A percentile compares a stretch with the other conserved stretches of the same genome.
Evolutionary conservation across 2,113 vertebrate species (phyloP).

Genomic region (Cnemophilus loriae): DNA sequence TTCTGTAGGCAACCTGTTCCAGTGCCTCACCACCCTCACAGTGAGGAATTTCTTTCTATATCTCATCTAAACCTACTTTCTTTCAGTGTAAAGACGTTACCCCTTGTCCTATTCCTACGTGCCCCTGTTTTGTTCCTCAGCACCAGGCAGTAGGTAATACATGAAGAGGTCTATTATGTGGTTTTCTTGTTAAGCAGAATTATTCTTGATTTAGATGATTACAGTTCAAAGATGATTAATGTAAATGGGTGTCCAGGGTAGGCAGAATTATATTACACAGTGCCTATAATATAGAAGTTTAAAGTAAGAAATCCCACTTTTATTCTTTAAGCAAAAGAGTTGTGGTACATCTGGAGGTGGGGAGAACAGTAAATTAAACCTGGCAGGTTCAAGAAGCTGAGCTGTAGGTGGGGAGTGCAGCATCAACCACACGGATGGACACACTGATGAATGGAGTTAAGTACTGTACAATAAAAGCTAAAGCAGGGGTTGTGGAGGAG

Average conservation of each 20-base stretch:
- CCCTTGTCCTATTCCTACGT: rapidly evolving
- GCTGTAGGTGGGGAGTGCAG: neutral
- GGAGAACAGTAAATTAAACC: neutral
- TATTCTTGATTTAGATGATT: neutral
- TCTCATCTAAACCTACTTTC: neutral
- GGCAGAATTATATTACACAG: neutral
- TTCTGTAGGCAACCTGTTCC: neutral
- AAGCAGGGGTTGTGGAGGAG: neutral
- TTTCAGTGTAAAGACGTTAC: neutral
- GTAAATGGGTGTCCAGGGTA: neutral
- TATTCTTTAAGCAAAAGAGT: neutral
- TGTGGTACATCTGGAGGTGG: neutral
- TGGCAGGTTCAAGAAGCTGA: neutral
- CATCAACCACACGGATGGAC: neutral
- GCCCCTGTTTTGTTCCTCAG: neutral
- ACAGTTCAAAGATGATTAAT: neutral
- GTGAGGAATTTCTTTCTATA: neutral
- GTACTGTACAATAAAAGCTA: neutral
- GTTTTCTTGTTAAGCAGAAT: neutral
- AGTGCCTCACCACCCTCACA: neutral
- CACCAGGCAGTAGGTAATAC: neutral
- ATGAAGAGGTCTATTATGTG: neutral
- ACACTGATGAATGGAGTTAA: neutral
- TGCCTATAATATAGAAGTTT: neutral
- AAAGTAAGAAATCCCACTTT: neutral